phyloP scores from a whole-genome alignment of 23 tunicate species.

The Diplosoma virens region DNA sequence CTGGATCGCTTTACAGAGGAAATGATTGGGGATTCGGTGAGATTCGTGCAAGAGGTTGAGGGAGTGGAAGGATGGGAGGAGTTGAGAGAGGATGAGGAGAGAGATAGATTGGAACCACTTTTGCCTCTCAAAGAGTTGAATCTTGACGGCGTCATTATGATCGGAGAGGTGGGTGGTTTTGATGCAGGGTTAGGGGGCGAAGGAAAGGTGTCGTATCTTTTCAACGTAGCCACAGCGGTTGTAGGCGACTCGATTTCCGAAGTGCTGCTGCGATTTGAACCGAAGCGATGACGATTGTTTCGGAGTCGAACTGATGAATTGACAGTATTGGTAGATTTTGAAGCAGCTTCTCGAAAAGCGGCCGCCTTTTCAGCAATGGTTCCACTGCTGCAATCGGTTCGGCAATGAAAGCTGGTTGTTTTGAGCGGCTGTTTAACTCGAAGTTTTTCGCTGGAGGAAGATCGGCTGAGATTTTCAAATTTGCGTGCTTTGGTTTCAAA shows the following conservation, averaged over 20 bases:
- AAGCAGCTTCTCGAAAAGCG: neutral
- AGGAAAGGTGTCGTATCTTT: neutral
- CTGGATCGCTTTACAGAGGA: neutral
- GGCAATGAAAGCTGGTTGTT: neutral
- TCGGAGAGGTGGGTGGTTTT: neutral
- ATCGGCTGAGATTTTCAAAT: neutral
- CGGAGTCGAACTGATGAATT: neutral
- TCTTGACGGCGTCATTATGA: neutral
- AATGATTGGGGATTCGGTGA: neutral
- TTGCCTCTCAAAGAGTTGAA: neutral
- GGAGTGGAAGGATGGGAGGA: neutral
- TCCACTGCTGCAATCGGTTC: neutral
- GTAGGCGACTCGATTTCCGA: neutral
- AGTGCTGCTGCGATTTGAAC: conserved; percentile 4
- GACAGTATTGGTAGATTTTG: neutral
- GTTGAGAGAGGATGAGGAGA: neutral
- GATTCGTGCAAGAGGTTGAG: no score
- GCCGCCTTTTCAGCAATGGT: no score
- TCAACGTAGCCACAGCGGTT: neutral
- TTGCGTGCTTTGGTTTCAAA: conserved; percentile 27
- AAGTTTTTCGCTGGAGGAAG: conserved; percentile 3
- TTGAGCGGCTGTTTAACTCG: neutral
- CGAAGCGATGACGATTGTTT: neutral
- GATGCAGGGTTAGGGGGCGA: neutral
- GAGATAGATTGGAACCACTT: neutral